A percentile compares a stretch with the other conserved stretches of the same genome.
Conservation (phyloP, 2,888 invertebrate species). For the Ophion slaviceki region DNA sequence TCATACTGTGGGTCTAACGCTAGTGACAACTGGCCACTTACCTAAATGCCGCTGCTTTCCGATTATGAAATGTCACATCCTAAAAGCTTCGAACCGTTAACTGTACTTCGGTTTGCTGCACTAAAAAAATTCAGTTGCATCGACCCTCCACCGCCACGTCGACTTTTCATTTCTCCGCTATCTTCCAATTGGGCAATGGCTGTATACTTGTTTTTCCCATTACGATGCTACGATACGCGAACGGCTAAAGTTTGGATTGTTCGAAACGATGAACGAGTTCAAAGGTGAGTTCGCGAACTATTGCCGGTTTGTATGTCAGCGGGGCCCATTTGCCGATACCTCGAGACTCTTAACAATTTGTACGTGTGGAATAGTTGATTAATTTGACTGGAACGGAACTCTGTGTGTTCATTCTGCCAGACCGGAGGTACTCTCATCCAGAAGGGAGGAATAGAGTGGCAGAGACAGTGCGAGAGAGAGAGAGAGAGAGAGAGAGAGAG, state of each 20-base stretch:
- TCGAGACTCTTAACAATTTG: slow-evolving; percentile 43
- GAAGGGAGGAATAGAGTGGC: too few species aligned
- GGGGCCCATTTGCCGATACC: not conserved
- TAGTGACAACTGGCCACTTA: too few species aligned
- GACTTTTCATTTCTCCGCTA: too few species aligned
- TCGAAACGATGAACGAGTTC: not conserved
- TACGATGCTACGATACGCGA: not conserved
- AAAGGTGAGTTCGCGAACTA: slow-evolving; percentile 1
- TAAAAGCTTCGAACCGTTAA: too few species aligned
- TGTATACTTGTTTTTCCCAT: slow-evolving; percentile 1
- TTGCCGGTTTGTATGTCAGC: not conserved
- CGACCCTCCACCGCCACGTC: too few species aligned
- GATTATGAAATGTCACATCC: too few species aligned
- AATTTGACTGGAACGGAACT: slow-evolving; percentile 53
- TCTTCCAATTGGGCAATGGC: not conserved
- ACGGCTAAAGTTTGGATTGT: slow-evolving; percentile 23
- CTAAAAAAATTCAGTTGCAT: too few species aligned
- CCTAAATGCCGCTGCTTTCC: too few species aligned
- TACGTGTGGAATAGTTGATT: slow-evolving; percentile 51
- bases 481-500: not conserved
- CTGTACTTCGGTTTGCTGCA: too few species aligned
- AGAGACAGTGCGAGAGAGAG: not conserved
- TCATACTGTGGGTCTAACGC: too few species aligned
- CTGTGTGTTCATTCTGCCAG: slow-evolving; percentile 15
- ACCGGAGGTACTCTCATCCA: not conserved